These are phyloP conservation scores for Psittacula derbiana DNA, from an alignment of 2,797 vertebrate species.

Conservation along the genomic window DNA sequence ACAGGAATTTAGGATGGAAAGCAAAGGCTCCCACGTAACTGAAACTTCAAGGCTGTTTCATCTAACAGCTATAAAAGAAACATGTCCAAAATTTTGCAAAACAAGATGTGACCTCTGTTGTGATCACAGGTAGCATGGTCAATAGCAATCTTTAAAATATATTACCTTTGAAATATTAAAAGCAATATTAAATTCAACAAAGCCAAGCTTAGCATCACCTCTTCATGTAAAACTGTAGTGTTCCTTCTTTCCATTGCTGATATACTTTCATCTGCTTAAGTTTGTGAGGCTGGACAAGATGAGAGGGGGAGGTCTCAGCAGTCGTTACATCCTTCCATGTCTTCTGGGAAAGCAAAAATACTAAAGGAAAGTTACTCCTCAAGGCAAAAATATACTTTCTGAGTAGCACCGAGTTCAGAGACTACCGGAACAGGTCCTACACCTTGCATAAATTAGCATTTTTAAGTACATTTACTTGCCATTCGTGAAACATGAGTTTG, in stretches of 20 bases:
- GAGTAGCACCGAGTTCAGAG: background rate
- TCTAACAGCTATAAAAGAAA: background rate
- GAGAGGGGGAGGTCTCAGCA: background rate
- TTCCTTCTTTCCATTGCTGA: background rate
- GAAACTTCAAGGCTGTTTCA: background rate
- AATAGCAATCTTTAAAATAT: background rate
- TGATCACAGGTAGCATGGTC: background rate
- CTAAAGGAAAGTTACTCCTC: background rate
- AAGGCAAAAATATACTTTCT: background rate
- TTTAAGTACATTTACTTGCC: background rate
- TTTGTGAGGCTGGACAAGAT: background rate
- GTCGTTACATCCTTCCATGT: background rate
- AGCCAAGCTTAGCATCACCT: background rate
- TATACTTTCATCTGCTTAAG: background rate
- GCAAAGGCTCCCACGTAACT: background rate
- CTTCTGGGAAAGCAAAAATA: background rate
- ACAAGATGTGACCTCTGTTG: background rate
- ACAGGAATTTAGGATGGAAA: background rate
- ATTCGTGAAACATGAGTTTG: background rate
- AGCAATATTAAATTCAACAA: background rate
- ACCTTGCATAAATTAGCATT: background rate
- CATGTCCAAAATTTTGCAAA: background rate
- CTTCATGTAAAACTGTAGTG: background rate
- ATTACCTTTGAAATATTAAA: background rate
- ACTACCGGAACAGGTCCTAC: background rate